Conservation (phyloP, 2,888 invertebrate genomes). For the Pseudolycoriella hygida region DNA sequence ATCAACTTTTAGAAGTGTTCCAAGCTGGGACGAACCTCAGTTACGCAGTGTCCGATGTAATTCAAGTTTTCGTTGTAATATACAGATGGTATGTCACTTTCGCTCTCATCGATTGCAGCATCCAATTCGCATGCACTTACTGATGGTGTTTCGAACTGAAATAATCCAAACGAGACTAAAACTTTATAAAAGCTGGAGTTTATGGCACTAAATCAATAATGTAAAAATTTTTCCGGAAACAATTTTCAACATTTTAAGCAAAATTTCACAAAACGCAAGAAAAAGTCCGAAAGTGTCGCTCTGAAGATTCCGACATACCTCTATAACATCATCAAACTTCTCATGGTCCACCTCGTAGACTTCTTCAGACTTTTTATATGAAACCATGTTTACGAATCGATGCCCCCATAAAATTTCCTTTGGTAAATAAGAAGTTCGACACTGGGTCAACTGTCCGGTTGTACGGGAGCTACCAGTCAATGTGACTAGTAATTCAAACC, state of each 20-base stretch:
- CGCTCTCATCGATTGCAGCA: slow-evolving; percentile 18
- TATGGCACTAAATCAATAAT: too few species aligned
- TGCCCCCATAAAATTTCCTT: slow-evolving; percentile 74
- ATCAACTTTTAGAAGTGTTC: too few species aligned
- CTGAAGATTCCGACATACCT: too few species aligned
- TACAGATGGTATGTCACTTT: too few species aligned
- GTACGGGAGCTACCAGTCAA: slow-evolving; percentile 66
- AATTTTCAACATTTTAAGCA: neutral
- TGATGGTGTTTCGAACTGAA: slow-evolving; percentile 44
- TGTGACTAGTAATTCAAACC: slow-evolving; percentile 66
- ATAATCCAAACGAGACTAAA: too few species aligned
- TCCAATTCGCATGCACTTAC: slow-evolving; percentile 58
- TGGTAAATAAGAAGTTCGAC: slow-evolving; percentile 59
- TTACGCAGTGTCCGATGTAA: too few species aligned
- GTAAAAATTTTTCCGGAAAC: too few species aligned
- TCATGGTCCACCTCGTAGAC: slow-evolving; percentile 32
- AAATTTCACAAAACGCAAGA: too few species aligned
- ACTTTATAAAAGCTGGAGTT: too few species aligned
- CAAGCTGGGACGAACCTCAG: too few species aligned
- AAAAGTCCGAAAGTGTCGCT: too few species aligned
- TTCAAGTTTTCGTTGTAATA: too few species aligned
- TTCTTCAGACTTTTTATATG: slow-evolving; percentile 35
- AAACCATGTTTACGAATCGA: slow-evolving; percentile 51
- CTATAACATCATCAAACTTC: slow-evolving; percentile 24
- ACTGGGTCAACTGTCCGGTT: slow-evolving; percentile 55